Conservation (phyloP, 2,113 vertebrate species). For the Jaculus jaculus region DNA sequence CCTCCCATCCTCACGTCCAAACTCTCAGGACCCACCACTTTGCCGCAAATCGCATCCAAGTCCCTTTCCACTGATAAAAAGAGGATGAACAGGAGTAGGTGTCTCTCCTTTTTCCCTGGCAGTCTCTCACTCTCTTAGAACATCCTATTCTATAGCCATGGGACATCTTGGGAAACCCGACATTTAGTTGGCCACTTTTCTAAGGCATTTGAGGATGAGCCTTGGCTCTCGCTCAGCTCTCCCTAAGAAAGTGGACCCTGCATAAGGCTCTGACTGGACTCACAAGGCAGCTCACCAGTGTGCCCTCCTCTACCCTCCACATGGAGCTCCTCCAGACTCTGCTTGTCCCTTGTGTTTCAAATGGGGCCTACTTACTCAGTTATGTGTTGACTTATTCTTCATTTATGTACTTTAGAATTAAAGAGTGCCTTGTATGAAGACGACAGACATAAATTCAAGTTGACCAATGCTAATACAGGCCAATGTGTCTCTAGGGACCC, state of each 20-base stretch:
- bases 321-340: neutral
- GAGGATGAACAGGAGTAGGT: too few relatives aligned
- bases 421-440: neutral
- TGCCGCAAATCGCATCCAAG: neutral
- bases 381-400: neutral
- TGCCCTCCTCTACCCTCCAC: too few relatives aligned
- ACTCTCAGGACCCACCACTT: rapidly evolving
- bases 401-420: neutral
- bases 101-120: too few relatives aligned
- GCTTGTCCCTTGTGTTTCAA: neutral
- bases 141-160: too few relatives aligned
- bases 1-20: neutral
- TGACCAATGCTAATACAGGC: neutral
- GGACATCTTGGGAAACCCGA: rapidly evolving
- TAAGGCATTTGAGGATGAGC: neutral
- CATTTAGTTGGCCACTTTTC: neutral
- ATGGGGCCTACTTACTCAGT: neutral
- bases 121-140: rapidly evolving
- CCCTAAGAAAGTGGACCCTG: neutral
- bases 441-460: neutral
- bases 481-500: rapidly evolving
- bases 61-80: too few relatives aligned
- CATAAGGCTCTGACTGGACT: neutral
- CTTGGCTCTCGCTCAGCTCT: neutral
- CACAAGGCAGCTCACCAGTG: neutral